Conservation (phyloP, 2,888 invertebrate genomes). For the Anoplius nigerrimus region DNA sequence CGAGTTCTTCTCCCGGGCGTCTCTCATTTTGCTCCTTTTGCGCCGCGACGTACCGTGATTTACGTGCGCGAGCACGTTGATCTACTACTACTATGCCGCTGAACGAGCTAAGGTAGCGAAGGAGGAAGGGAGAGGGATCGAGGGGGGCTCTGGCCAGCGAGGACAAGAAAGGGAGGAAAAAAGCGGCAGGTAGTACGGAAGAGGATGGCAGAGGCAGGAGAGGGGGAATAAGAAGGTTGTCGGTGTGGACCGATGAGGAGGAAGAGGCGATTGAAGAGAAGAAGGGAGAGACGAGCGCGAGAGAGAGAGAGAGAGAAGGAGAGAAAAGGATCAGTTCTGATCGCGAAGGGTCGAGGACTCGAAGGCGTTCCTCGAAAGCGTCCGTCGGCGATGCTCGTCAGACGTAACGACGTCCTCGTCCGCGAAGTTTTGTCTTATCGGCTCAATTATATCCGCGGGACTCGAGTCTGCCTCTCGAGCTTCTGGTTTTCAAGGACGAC, state of each 20-base stretch:
- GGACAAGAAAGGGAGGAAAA: not conserved
- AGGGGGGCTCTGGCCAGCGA: not conserved
- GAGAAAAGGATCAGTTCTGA: not conserved
- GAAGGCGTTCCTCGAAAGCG: not conserved
- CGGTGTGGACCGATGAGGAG: not conserved
- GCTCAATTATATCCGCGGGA: not conserved
- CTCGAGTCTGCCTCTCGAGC: not conserved
- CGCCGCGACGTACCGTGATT: slow-evolving; percentile 21
- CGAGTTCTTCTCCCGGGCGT: slow-evolving; percentile 11
- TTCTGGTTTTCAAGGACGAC: too few relatives aligned
- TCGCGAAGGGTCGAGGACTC: not conserved
- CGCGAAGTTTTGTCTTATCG: slow-evolving; percentile 1
- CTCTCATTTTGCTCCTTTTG: slow-evolving; percentile 12
- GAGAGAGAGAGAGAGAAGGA: not conserved
- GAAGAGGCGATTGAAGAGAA: not conserved
- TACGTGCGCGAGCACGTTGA: slow-evolving; percentile 22
- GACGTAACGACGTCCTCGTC: not conserved
- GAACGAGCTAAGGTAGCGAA: slow-evolving; percentile 8
- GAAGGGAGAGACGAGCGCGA: not conserved
- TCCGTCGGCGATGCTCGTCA: not conserved
- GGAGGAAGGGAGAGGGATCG: not conserved
- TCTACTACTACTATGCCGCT: slow-evolving; percentile 12
- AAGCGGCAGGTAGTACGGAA: not conserved
- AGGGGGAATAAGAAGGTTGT: too few relatives aligned
- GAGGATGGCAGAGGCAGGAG: not conserved